Conservation (phyloP, 2,888 invertebrate genomes). For the Cosmia trapezina region DNA sequence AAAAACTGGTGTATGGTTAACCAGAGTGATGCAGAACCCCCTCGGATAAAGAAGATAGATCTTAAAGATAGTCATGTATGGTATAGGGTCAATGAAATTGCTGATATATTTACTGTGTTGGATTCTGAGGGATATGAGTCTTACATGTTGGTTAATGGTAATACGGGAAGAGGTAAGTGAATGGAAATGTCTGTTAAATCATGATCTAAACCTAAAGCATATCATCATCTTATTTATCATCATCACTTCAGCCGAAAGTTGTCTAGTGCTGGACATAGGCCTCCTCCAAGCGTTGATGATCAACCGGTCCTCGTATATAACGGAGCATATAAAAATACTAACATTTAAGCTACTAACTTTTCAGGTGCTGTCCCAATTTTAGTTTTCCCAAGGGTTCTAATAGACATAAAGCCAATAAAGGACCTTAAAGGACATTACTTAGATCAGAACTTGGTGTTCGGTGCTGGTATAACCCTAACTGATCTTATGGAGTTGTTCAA, state of each 20-base stretch:
- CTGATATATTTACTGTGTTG: conserved; percentile 87
- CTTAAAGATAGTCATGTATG: conserved; percentile 85
- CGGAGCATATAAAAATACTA: not conserved
- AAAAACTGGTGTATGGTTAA: conserved; percentile 76
- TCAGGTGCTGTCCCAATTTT: conserved; percentile 85
- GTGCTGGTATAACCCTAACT: conserved; percentile 91
- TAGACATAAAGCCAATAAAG: conserved; percentile 91
- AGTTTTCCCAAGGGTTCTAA: conserved; percentile 87
- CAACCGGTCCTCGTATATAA: no score
- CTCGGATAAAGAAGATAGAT: conserved; percentile 69
- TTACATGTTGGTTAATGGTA: conserved; percentile 93
- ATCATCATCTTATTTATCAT: not conserved
- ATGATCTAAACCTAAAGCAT: not conserved
- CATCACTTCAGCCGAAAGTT: not conserved
- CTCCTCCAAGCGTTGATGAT: no score
- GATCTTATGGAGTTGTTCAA: conserved; percentile 88
- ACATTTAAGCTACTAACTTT: not conserved
- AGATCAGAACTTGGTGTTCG: conserved; percentile 88
- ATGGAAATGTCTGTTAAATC: not conserved
- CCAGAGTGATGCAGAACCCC: conserved; percentile 65
- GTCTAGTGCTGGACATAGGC: no score
- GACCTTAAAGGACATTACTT: conserved; percentile 88
- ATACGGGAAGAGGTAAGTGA: conserved; percentile 92
- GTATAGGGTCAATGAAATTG: conserved; percentile 87
- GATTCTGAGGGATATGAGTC: conserved; percentile 78